phyloP scores from a whole-genome alignment of 2,888 invertebrate species.

The Philereme transversata region DNA sequence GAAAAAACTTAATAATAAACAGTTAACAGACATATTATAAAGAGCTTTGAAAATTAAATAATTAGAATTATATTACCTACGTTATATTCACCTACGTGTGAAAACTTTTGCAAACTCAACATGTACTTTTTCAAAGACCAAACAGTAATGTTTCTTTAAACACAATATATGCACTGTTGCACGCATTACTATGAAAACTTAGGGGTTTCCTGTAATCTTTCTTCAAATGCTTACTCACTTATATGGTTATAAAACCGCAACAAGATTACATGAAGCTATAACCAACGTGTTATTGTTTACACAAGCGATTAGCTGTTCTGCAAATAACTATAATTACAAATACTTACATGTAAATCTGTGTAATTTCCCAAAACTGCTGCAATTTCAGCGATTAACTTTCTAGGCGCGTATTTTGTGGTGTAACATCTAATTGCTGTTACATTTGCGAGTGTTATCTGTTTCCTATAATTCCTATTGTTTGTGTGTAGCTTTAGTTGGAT shows the following conservation, averaged over 20 bases:
- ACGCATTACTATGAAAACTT: background rate
- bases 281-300: slow-evolving; percentile 28
- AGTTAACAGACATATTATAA: too few species aligned
- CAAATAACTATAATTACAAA: slow-evolving; percentile 47
- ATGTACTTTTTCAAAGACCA: too few species aligned
- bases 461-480: slow-evolving; percentile 20
- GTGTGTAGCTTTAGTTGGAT: slow-evolving; percentile 18
- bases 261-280: slow-evolving; percentile 15
- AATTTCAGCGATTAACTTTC: slow-evolving; percentile 64
- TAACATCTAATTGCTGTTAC: slow-evolving; percentile 45
- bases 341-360: slow-evolving; percentile 39
- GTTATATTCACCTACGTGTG: too few species aligned
- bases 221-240: background rate
- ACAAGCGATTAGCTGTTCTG: slow-evolving; percentile 33
- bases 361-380: slow-evolving; percentile 50
- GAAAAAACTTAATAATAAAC: too few species aligned
- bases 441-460: slow-evolving; percentile 6
- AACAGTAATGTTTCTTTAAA: too few species aligned
- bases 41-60: too few species aligned
- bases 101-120: too few species aligned
- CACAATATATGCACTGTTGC: background rate
- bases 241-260: background rate
- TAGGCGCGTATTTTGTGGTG: slow-evolving; percentile 37
- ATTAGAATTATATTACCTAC: too few species aligned
- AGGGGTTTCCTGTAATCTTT: background rate